These are phyloP conservation scores for Amorpha juglandis DNA, from an alignment of 2,888 invertebrate species.

Conservation along the genomic window DNA sequence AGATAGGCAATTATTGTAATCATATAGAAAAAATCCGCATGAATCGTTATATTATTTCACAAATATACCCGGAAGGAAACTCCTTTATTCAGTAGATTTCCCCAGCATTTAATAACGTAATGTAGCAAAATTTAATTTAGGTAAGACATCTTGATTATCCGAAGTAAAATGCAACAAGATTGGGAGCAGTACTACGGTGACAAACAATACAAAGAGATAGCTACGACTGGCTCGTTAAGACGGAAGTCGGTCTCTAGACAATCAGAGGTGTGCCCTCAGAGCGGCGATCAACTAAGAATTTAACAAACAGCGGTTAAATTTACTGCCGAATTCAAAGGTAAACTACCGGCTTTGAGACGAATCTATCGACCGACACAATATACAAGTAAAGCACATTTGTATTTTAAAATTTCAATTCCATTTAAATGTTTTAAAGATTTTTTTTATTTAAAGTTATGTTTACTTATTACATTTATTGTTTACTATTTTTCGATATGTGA, in stretches of 20 bases:
- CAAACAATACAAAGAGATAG: constrained; percentile 40
- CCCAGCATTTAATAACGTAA: neutral
- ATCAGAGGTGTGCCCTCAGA: constrained; percentile 34
- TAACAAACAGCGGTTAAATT: constrained; percentile 27
- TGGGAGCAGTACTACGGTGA: constrained; percentile 36
- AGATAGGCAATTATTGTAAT: no score
- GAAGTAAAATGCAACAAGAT: constrained; percentile 45
- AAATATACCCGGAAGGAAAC: neutral
- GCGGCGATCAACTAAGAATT: constrained; percentile 23
- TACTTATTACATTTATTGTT: no score
- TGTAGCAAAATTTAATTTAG: constrained; percentile 24
- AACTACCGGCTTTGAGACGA: constrained; percentile 4
- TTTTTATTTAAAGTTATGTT: no score
- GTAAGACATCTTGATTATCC: constrained; percentile 31
- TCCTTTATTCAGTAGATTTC: neutral
- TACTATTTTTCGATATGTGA: neutral
- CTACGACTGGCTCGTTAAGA: constrained; percentile 59
- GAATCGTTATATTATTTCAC: no score
- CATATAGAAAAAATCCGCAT: no score
- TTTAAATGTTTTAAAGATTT: neutral
- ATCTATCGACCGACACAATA: constrained; percentile 1
- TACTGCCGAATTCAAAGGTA: constrained; percentile 33
- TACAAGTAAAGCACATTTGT: neutral
- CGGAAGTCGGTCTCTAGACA: constrained; percentile 38
- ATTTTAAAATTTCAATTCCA: neutral